phyloP scores from a whole-genome alignment of 1,140 invertebrate genomes.

The Drosophila neocordata region DNA sequence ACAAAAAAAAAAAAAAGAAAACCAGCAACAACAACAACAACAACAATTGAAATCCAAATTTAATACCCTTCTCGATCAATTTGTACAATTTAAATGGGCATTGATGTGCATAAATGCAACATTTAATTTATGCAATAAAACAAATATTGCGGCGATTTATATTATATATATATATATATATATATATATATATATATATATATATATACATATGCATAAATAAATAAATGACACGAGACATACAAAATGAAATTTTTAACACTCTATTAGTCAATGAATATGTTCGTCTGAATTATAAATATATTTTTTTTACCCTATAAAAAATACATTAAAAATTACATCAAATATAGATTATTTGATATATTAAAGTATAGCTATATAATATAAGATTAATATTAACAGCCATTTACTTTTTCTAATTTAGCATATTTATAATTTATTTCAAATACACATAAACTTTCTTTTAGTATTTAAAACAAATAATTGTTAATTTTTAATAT shows the following conservation, averaged over 20 bases:
- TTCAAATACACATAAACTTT: too few species aligned
- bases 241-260: conserved; percentile 19
- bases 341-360: too few species aligned
- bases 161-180: not conserved
- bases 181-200: not conserved
- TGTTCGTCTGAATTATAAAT: conserved; percentile 17
- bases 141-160: conserved; percentile 50
- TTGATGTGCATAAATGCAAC: conserved; percentile 71
- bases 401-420: too few species aligned
- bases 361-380: too few species aligned
- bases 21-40: too few species aligned
- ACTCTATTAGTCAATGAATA: conserved; percentile 34
- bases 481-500: too few species aligned
- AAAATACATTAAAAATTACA: too few species aligned
- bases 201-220: conserved; percentile 5
- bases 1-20: too few species aligned
- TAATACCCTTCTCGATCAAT: conserved; percentile 68
- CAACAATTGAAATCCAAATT: conserved; percentile 52
- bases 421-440: too few species aligned
- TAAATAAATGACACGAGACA: conserved; percentile 30
- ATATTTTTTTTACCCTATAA: not conserved
- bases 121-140: conserved; percentile 69
- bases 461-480: too few species aligned
- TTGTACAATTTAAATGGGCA: conserved; percentile 70
- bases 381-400: too few species aligned